These are phyloP conservation scores for Chondrilla cf. caribensis DNA, from an alignment of 37 sponge, comb jelly and placozoan genomes.

Conservation along the genomic window DNA sequence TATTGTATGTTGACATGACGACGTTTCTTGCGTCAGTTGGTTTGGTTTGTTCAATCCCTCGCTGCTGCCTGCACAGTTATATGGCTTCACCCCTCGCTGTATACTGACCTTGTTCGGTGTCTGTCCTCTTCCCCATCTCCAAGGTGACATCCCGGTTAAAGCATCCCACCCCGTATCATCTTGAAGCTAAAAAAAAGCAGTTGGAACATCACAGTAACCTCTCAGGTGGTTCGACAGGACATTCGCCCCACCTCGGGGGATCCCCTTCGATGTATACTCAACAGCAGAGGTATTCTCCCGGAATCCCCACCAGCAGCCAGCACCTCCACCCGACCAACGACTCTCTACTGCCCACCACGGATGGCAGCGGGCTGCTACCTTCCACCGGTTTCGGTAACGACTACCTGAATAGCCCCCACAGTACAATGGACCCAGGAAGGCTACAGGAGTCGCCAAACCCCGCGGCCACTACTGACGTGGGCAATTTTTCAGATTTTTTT, in stretches of 20 bases:
- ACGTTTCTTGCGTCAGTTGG: too few relatives aligned
- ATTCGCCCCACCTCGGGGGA: slow-evolving; percentile 21
- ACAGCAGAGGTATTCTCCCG: not conserved
- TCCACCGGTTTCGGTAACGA: not conserved
- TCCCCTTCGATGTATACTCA: not conserved
- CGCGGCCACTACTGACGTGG: not conserved
- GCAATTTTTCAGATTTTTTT: not conserved
- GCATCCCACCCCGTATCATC: slow-evolving; percentile 73
- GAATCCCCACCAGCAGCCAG: not conserved
- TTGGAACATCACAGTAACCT: slow-evolving; percentile 19
- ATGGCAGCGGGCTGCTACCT: not conserved
- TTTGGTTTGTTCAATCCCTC: too few relatives aligned
- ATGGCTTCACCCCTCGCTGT: not conserved
- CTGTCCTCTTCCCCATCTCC: too few relatives aligned
- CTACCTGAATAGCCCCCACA: not conserved
- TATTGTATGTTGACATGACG: too few relatives aligned
- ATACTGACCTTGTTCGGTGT: too few relatives aligned
- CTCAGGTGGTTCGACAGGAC: not conserved
- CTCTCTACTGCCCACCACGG: not conserved
- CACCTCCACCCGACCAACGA: not conserved
- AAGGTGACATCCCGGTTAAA: slow-evolving; percentile 27
- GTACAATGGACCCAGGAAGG: not conserved
- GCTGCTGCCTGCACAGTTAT: too few relatives aligned
- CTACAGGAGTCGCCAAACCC: slow-evolving; percentile 1
- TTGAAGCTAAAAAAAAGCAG: slow-evolving; percentile 50